Base-by-base conservation (phyloP, 1,140 invertebrate species). In the Eulimnadia texana region DNA sequence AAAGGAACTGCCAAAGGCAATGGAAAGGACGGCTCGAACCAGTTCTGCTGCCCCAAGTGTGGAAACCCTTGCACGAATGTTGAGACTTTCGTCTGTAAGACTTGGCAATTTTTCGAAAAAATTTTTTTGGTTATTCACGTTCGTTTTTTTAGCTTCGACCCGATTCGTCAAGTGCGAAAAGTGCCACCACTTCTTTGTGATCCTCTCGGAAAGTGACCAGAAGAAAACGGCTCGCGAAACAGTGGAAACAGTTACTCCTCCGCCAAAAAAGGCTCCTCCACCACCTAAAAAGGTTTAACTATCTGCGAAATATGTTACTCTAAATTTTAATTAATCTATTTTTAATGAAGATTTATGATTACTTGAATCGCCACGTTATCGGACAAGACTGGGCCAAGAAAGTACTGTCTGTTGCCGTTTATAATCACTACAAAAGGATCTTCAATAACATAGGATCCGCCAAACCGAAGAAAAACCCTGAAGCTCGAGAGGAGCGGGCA, bases 361-460 rank as follows among this genome's bases (percentile, higher is more conserved):
- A 92, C 75, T 76, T 99, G 29, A 90, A 98, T 73, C 89, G 86
- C 69, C 92, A 93, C 76, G 93, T 99, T 19, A 84, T 99, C n/a
- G 96, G 95, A 0, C 96, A 99, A 77, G 88, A 97, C 65, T 83
- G 88, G 74, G 96, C 95, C 0, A 99, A 99, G 73, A 98, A 97
- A 77, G 93, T 98, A n/a, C 76, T 99, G 10, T 88, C 93, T 27
- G 95, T 99, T 3, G 95, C 95, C 25, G 93, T 99, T 1, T 99
- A 99, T 74, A 98, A 98, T 76, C 97, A 99, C 73, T 99, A 98
- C 73, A 98, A 98, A 76, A 79, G 94, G 68, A 93, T 98, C 69
- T 89, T 91, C 71, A 92, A 97, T 73, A 98, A 98, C 75, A 79
- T 90, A 62, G 88, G 88, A 20, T 76, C 76, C 64, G 69, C 72